Evolutionary conservation across 35 echinoderm and acorn worm genomes (phyloP).

Genomic region (Ophioderma brevispina): DNA sequence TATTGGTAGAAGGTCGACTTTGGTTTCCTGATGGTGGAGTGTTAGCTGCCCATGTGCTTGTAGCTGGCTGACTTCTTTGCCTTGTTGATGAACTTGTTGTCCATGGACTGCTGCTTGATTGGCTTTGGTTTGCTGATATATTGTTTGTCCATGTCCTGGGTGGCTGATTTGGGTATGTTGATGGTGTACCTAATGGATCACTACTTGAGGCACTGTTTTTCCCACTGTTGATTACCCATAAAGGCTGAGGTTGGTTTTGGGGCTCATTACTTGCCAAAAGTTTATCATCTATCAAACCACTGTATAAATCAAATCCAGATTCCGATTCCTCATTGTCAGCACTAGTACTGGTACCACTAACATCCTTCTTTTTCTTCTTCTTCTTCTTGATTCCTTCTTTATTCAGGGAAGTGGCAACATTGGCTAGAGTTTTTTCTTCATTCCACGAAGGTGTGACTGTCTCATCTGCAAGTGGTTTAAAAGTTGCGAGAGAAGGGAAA

Average conservation of each 20-base stretch:
- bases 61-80: no score
- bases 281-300: background rate
- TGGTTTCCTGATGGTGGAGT: background rate
- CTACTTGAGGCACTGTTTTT: background rate
- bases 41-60: no score
- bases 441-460: background rate
- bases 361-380: constrained; percentile 37
- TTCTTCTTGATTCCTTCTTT: constrained; percentile 20
- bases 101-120: no score
- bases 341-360: background rate
- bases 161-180: background rate
- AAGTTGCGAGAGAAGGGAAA: background rate
- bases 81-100: no score
- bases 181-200: background rate
- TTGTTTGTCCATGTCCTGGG: background rate
- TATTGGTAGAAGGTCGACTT: background rate
- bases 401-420: background rate
- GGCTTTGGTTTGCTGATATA: background rate
- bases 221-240: background rate
- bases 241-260: background rate
- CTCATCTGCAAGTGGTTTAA: background rate
- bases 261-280: background rate
- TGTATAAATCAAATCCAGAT: background rate
- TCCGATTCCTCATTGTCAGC: background rate
- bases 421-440: background rate